Percentiles rank a stretch among this genome's conserved stretches.
Conservation (phyloP, 1,140 invertebrate genomes). For the Condylostylus longicornis region DNA sequence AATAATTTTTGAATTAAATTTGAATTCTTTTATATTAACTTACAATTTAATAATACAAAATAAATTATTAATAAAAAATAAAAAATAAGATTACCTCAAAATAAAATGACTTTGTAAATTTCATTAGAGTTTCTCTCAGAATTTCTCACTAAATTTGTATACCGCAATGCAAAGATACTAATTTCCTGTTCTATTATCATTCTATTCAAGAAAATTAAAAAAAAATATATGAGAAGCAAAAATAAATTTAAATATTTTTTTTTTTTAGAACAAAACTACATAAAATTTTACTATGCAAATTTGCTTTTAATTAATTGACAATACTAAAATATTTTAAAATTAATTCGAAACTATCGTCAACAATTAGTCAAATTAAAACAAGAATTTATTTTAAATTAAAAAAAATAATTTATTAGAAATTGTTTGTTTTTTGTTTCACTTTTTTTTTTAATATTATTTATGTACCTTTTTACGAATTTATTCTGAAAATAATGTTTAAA, state of each 20-base stretch:
- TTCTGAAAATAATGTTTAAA: too few relatives aligned
- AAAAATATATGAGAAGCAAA: background rate
- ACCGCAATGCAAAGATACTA: background rate
- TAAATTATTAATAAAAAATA: too few relatives aligned
- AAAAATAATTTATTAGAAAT: background rate
- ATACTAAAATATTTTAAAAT: background rate
- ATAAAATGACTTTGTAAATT: too few relatives aligned
- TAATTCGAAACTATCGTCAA: background rate
- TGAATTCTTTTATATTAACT: too few relatives aligned
- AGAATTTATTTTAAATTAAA: background rate
- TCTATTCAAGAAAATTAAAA: background rate
- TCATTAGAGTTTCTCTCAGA: too few relatives aligned
- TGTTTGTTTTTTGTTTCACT: background rate
- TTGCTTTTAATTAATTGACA: conserved; percentile 2
- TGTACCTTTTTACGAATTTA: too few relatives aligned
- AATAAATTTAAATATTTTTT: background rate
- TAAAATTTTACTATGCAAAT: background rate
- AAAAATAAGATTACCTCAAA: too few relatives aligned
- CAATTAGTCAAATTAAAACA: background rate
- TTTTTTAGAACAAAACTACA: background rate
- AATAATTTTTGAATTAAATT: too few relatives aligned
- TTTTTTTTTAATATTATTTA: too few relatives aligned
- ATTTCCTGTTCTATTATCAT: background rate
- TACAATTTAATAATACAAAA: too few relatives aligned
- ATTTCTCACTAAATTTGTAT: too few relatives aligned